A percentile compares a stretch with the other conserved stretches of the same genome.
Conservation (phyloP, 2,888 invertebrate species). For the Melinaea menophilus region DNA sequence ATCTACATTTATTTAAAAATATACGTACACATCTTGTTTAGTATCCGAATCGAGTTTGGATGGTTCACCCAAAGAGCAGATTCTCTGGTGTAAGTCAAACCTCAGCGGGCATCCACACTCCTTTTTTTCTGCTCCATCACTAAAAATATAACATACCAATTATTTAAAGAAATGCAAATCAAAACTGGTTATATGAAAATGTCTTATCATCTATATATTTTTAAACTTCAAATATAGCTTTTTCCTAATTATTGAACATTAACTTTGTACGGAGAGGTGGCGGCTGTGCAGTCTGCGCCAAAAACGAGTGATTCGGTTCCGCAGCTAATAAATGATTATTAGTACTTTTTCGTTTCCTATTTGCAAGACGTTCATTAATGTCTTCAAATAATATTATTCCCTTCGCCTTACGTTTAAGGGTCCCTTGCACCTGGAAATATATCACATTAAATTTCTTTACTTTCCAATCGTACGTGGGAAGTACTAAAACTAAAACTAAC, state of each 20-base stretch:
- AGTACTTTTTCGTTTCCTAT: background rate
- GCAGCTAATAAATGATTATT: background rate
- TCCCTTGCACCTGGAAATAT: background rate
- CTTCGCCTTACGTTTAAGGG: background rate
- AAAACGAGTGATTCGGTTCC: background rate
- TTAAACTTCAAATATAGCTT: background rate
- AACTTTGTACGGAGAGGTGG: background rate
- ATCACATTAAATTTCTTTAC: background rate
- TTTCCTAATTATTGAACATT: background rate
- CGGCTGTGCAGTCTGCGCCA: background rate
- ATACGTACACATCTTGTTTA: background rate
- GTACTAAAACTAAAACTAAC: too few relatives aligned
- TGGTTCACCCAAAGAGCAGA: background rate
- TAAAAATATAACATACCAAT: background rate
- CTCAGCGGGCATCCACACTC: background rate
- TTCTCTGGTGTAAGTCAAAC: background rate
- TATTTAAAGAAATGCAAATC: too few relatives aligned
- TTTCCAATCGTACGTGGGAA: too few relatives aligned
- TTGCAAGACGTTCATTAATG: background rate
- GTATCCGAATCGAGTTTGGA: background rate
- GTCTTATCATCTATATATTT: background rate
- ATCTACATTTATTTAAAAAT: too few relatives aligned
- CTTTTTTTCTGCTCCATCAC: background rate
- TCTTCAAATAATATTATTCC: background rate
- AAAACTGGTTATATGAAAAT: too few relatives aligned